Evolutionary conservation across 92 coral and sea anemone species (phyloP), one percentile per base, ranked within the genome.

Genomic region (Epizoanthus ramosus): DNA sequence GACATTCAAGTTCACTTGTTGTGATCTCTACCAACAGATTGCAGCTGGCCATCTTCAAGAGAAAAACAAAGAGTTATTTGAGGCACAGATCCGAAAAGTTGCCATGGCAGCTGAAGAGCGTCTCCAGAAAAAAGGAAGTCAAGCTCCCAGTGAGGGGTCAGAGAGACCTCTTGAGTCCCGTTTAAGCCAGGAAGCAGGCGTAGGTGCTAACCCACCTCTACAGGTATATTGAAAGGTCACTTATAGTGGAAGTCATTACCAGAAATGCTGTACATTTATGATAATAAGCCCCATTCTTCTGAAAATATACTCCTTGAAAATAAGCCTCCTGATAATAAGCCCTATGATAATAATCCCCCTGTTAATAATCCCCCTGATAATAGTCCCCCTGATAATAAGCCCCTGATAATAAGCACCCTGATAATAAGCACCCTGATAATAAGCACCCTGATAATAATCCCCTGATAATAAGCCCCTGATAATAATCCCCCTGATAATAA

Each of bases 11-110:
- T 6, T 37, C 43, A 37, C 43, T 3, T 15, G 18, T 18, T 85
- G 28, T 28, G 21, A 3, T 54, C 33, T 35, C 4, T 23, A n/a
- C 67, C 21, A 0, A 57, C 70, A 97, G 99, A 94, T 97, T 68
- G 83, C 89, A 54, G 95, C 98, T 19, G 97, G 95, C 50, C 95
- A 97, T 89, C 86, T 97, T 65, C 96, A 95, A 81, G 97, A 91
- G 43, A 83, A 89, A 35, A 97, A 94, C 83, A 95, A 97, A 65
- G 90, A 89, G 73, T 52, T 97, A 63, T 97, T 97, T 79, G 96
- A 92, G 85, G 95, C 85, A 17, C 88, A 91, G 84, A 79, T 97
- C 23, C 94, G 95, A n/a, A 81, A 93, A 68, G 90, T 97, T 31
- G 90, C 93, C 43, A 74, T 67, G 21, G 94, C 93, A 19, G 96